Evolutionary conservation across 2,797 vertebrate genomes (phyloP), one percentile per base, ranked within the genome.

Genomic region (Neosilurus mollespiculum): DNA sequence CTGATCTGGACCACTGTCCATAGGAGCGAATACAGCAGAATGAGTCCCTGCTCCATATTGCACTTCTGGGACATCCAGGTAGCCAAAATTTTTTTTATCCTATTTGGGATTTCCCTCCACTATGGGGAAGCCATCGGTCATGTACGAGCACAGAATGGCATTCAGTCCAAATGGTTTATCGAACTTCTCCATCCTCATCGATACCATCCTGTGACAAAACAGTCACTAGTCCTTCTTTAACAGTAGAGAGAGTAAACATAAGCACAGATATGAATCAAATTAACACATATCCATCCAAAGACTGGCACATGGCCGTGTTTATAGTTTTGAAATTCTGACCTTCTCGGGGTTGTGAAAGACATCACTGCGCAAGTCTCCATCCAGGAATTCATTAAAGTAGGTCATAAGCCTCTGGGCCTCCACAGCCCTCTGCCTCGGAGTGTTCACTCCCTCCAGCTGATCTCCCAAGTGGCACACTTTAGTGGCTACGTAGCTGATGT

Each of bases 381-480:
- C 98, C 89, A 99, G 93, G 94, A 99, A 99, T 93, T 99, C 98
- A 88, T 99, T 99, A 92, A 99, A 99, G 92, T 99, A 99, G 85
- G 97, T 99, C 98, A 99, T 99, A 90, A 99, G 93, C 88, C 97
- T 98, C 93, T 99, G 98, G 87, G 98, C 98, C 88, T 99, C 98
- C 86, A 99, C 98, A 22, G 98, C 98, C 87, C 98, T 94, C 92
- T 99, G 98, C 84, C 98, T 95, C n/a, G 98, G 98, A 5, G 97
- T 99, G 91, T 99, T 99, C 87, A 99, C 98, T 84, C 98, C 98
- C 91, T 99, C 98, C 88, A 99, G 93, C 89, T 99, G 97, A 93
- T 99, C 98, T 0, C 98, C 98, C 82, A 99, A 96, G 93, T 99
- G 98, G 92, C 98, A 99, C 90, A 99, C 98, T 90, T 99, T 99